phyloP scores from a whole-genome alignment of 1,140 invertebrate species.

The Teleopsis dalmanni region DNA sequence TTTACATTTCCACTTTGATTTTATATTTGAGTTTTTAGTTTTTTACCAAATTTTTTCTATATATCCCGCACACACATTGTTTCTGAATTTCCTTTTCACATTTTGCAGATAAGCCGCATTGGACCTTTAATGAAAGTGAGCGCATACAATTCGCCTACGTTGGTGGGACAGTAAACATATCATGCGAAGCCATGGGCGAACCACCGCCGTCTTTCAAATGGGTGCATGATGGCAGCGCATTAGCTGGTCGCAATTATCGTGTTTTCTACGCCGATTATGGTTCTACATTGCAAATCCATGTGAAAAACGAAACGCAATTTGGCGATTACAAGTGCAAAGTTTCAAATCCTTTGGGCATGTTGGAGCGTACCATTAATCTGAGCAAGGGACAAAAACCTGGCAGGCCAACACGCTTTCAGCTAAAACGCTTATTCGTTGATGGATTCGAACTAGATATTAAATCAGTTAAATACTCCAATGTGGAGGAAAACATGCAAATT shows the following conservation, averaged over 20 bases:
- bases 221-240: slow-evolving; percentile 42
- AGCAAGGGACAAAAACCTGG: slow-evolving; percentile 47
- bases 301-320: slow-evolving; percentile 46
- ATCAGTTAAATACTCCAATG: slow-evolving; percentile 26
- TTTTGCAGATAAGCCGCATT: slow-evolving; percentile 37
- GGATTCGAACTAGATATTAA: slow-evolving; percentile 43
- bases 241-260: slow-evolving; percentile 37
- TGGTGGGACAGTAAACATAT: slow-evolving; percentile 50
- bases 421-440: slow-evolving; percentile 36
- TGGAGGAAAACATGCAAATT: slow-evolving; percentile 37
- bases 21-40: no score
- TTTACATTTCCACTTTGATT: no score
- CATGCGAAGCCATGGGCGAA: slow-evolving; percentile 52
- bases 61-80: no score
- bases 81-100: no score
- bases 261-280: slow-evolving; percentile 43
- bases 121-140: slow-evolving; percentile 36
- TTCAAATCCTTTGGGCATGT: slow-evolving; percentile 48
- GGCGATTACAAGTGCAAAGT: slow-evolving; percentile 53
- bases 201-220: slow-evolving; percentile 53
- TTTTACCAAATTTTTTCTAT: neutral
- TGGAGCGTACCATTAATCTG: slow-evolving; percentile 48
- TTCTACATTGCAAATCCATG: slow-evolving; percentile 45
- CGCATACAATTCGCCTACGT: slow-evolving; percentile 45
- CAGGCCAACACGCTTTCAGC: slow-evolving; percentile 38